These are phyloP conservation scores for Drosophila ochracea DNA, from an alignment of 2,888 invertebrate species.

Conservation along the genomic window DNA sequence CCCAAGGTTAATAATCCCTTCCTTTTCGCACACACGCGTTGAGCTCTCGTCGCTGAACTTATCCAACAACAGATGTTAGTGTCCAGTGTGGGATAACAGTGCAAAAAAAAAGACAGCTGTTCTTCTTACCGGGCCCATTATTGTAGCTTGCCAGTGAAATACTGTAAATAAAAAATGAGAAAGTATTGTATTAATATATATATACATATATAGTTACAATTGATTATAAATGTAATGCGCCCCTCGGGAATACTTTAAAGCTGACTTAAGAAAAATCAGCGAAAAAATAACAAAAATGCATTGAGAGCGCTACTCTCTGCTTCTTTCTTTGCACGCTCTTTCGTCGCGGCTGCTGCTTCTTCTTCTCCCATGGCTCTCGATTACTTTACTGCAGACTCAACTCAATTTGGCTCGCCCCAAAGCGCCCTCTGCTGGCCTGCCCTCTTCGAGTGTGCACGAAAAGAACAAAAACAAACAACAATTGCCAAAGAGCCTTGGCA, in stretches of 20 bases:
- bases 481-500: constrained; percentile 78
- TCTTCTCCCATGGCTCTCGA: neutral
- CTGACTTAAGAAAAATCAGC: neutral
- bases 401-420: constrained; percentile 9
- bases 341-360: neutral
- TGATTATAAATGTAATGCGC: neutral
- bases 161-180: constrained; percentile 89
- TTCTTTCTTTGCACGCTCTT: neutral
- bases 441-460: constrained; percentile 24
- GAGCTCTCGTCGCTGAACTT: constrained; percentile 1
- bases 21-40: neutral
- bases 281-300: neutral
- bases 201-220: constrained; percentile 10
- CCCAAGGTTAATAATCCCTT: neutral
- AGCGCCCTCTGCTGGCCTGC: constrained; percentile 13
- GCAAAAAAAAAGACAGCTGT: constrained; percentile 10
- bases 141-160: constrained; percentile 99
- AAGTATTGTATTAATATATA: constrained; percentile 42
- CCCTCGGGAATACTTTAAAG: neutral
- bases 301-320: neutral
- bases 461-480: constrained; percentile 78
- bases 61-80: constrained; percentile 12
- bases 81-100: neutral
- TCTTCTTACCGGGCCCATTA: constrained; percentile 94
- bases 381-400: constrained; percentile 5